Base-by-base conservation (phyloP, 2,888 invertebrate species). In the Tolmerus cingulatus region DNA sequence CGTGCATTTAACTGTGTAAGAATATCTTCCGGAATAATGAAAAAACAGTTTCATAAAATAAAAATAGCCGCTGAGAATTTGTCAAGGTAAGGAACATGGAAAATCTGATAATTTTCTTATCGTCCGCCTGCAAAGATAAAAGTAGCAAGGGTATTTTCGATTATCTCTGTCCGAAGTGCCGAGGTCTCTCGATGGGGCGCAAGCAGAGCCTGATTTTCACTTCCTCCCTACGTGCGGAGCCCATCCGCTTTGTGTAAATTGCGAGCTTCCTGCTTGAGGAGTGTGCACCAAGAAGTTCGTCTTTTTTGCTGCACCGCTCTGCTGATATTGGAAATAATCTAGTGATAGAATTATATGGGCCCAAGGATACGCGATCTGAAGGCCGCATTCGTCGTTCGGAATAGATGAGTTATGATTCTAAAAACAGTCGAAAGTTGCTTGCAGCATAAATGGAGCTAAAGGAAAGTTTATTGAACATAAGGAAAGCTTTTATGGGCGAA, bases 51-150 rank as follows among this genome's bases (percentile, higher is more conserved):
- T 90, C 92, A 92, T 85, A 92, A 92, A 91, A 91, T 92, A 57
- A 92, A 92, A 92, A 92, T 91, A 89, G 92, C 92, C 87, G 92
- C 92, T 89, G 92, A 92, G 90, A 92, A 91, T 90, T 90, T 92
- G 89, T 92, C 92, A 90, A 91, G 92, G 92, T 92, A 91, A 91
- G 87, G 30, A 76, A 77, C 30, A 55, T 23, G 16, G 8, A 51
- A 34, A 51, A 30, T 12, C n/a, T 55, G 46, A 27, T 34, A 55
- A 57, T 34, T 82, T 27, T 57, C 27, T 82, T 55, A 46, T 57
- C 51, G 12, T n/a, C 43, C n/a, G 16, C 2, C 2, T 23, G 12
- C 1, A 7, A 23, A 66, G 66, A 66, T 66, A 66, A 66, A 57
- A 9, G 43, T 19, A 79, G 12, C 23, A 79, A 46, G 19, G 46